Base-by-base conservation (phyloP, 2,797 vertebrate genomes). In the Adelosebastes latens region DNA sequence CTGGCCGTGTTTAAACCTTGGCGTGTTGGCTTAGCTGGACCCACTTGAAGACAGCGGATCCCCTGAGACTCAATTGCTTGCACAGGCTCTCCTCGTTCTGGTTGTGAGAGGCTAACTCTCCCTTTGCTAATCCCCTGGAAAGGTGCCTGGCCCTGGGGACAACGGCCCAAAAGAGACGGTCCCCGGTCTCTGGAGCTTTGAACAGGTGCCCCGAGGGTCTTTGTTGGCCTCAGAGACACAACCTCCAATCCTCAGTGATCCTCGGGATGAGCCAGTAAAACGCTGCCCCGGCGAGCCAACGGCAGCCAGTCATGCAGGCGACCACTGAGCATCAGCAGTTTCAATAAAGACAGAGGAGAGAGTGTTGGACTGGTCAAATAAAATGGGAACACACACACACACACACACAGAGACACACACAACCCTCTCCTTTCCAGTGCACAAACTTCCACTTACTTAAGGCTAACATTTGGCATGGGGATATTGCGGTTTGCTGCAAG, bases 201-300 rank as follows among this genome's bases (percentile, higher is more conserved):
- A 93, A 84, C 78, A 75, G 77, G 68, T 79, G 74, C 87, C 83
- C 73, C 34, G 2, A 31, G 39, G 85, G 56, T 81, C 64, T 84
- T 81, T 74, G 53, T 82, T 66, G 55, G 79, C 82, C 79, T 71
- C 66, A 27, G 67, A 86, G 58, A 85, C 81, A 59, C 71, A 72
- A 55, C 77, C 82, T 65, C 63, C 84, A 88, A 91, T 89, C 80
- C 88, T 72, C 69, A n/a, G 46, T 87, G 80, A 92, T 91, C 92
- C 81, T 29, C 42, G 0, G 85, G 81, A 84, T 89, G 87, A 90
- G 85, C 82, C 78, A 58, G 61, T 75, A 66, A 92, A 88, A 89
- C 32, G 79, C 80, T 85, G 70, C 55, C 34, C 70, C 63, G 18
- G 74, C 18, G 2, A 66, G 63, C 75, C 36, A 55, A 42, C 60